A percentile compares a stretch with the other conserved stretches of the same genome.
phyloP scores from a whole-genome alignment of 2,797 vertebrate genomes.

The Cossypha heuglini region DNA sequence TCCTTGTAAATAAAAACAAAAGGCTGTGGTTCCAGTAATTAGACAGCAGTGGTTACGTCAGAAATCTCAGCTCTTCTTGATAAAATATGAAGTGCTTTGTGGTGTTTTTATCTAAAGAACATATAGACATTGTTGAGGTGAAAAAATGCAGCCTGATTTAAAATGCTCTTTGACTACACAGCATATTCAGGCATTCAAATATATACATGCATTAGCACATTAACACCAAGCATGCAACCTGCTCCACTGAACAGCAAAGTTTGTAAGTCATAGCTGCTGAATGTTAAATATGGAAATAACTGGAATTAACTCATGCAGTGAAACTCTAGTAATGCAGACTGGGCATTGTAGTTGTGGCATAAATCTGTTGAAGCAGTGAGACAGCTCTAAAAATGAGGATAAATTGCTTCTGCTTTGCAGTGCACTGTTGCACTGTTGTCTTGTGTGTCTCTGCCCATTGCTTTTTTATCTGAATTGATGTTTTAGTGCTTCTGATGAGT shows the following conservation, averaged over 20 bases:
- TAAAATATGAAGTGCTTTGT: background rate
- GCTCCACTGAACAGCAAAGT: background rate
- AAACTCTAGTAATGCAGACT: background rate
- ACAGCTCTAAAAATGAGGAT: background rate
- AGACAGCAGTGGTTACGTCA: background rate
- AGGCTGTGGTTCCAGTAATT: background rate
- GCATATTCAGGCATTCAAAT: background rate
- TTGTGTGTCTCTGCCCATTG: background rate
- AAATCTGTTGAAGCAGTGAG: background rate
- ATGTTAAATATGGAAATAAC: constrained; percentile 22
- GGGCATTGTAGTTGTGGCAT: background rate
- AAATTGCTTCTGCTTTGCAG: background rate
- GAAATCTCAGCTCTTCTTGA: background rate
- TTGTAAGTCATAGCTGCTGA: background rate
- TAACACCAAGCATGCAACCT: background rate
- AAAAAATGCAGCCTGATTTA: background rate
- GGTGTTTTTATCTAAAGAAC: background rate
- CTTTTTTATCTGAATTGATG: background rate
- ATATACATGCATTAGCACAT: background rate
- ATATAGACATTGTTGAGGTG: background rate
- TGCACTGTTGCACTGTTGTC: background rate
- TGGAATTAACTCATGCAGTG: constrained; percentile 7
- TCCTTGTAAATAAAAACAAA: background rate
- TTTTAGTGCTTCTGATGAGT: background rate
- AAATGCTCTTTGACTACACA: background rate